Percentiles rank a stretch among this genome's conserved stretches.
phyloP scores from a whole-genome alignment of 2,113 vertebrate genomes.

The Nematolebias whitei region DNA sequence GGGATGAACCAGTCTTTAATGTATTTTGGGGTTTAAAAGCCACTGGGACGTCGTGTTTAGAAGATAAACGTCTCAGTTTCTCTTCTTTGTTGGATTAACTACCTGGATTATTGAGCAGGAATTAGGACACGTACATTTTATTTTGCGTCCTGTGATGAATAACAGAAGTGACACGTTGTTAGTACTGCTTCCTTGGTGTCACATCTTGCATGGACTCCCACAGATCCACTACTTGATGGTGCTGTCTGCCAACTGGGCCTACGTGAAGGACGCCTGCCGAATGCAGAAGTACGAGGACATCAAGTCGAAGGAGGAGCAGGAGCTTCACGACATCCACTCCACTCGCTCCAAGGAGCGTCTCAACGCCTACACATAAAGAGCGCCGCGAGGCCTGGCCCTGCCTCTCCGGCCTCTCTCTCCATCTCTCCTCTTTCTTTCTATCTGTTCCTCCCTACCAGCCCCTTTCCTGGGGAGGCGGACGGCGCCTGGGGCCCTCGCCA shows the following conservation, averaged over 20 bases:
- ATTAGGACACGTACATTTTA: too few species aligned
- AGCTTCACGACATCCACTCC: constrained; percentile 98
- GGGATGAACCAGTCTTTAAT: too few species aligned
- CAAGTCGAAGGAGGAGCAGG: constrained; percentile 99
- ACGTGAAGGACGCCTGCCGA: constrained; percentile 97
- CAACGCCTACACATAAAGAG: constrained; percentile 97
- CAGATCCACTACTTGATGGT: constrained; percentile 99
- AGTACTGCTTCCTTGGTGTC: background rate
- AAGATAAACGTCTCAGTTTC: too few species aligned
- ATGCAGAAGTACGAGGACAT: constrained; percentile 99
- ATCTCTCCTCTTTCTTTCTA: constrained; percentile 52
- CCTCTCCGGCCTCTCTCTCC: constrained; percentile 59
- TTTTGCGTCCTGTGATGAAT: background rate
- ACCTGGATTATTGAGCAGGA: too few species aligned
- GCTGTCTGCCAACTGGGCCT: constrained; percentile 98
- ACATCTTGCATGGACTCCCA: background rate
- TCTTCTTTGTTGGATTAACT: too few species aligned
- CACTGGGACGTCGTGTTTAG: too few species aligned
- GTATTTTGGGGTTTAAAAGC: too few species aligned
- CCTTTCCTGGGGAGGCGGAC: constrained; percentile 63
- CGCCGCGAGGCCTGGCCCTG: constrained; percentile 61
- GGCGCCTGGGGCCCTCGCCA: constrained; percentile 66
- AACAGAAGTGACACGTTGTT: too few species aligned
- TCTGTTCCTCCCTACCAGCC: constrained; percentile 65
- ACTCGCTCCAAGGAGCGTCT: constrained; percentile 99